Evolutionary conservation across 92 coral and sea anemone species (phyloP).

Genomic region (Siderastrea radians): DNA sequence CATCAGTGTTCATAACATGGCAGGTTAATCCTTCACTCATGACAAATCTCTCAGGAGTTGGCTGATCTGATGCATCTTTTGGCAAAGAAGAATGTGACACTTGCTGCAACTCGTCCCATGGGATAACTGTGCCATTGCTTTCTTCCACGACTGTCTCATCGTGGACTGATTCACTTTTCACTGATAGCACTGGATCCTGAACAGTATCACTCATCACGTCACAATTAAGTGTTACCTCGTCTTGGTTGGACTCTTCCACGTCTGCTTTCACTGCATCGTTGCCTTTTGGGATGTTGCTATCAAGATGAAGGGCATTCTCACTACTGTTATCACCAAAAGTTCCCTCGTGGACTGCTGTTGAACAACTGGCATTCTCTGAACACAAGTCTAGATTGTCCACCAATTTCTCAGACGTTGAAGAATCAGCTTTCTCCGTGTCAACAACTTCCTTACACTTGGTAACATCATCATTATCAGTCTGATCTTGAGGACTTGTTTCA

Average conservation of each 20-base stretch:
- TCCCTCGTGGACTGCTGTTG: neutral
- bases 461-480: neutral
- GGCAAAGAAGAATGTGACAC: conserved; percentile 2
- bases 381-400: neutral
- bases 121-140: neutral
- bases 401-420: neutral
- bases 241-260: neutral
- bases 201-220: neutral
- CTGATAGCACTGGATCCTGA: neutral
- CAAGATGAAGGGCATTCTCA: neutral
- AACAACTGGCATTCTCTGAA: neutral
- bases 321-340: neutral
- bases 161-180: neutral
- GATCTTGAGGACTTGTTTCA: neutral
- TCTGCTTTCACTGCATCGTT: neutral
- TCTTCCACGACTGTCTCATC: neutral
- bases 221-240: too few species aligned
- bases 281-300: neutral
- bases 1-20: conserved; percentile 9
- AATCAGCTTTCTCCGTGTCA: neutral
- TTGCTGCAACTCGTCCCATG: conserved; percentile 23
- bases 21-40: conserved; percentile 28
- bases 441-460: neutral
- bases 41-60: conserved; percentile 4
- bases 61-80: neutral